phyloP scores from a whole-genome alignment of 2,113 vertebrate species.

The Cephalopterus ornatus region DNA sequence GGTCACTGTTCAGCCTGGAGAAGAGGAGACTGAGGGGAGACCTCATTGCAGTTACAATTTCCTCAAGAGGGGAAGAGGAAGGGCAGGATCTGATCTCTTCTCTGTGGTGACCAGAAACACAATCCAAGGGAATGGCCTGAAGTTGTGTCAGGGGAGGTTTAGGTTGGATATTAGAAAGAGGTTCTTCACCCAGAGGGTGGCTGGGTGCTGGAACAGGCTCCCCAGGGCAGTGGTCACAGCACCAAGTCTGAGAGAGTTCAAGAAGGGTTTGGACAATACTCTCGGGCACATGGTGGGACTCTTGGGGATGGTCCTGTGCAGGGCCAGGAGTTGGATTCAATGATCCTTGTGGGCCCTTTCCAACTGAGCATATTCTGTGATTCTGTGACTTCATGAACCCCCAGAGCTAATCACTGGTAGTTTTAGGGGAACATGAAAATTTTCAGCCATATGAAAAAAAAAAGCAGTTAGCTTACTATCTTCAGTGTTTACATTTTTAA shows the following conservation, averaged over 20 bases:
- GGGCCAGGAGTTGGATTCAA: not conserved
- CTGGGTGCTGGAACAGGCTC: not conserved
- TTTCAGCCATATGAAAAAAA: not conserved
- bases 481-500: not conserved
- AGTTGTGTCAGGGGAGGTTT: not conserved
- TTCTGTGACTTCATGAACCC: not conserved
- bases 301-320: not conserved
- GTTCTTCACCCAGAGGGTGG: not conserved
- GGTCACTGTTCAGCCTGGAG: no score
- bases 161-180: not conserved
- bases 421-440: not conserved
- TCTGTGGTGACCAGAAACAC: not conserved
- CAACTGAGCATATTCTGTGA: not conserved
- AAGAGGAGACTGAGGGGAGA: no score
- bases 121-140: not conserved
- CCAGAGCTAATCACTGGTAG: not conserved
- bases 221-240: not conserved
- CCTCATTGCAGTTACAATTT: no score
- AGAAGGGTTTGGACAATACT: not conserved
- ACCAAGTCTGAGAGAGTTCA: not conserved
- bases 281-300: not conserved
- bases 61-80: no score
- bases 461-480: not conserved
- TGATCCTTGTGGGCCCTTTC: not conserved
- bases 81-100: no score